phyloP scores from a whole-genome alignment of 1,140 invertebrate species.

The Polypedilum pembai region DNA sequence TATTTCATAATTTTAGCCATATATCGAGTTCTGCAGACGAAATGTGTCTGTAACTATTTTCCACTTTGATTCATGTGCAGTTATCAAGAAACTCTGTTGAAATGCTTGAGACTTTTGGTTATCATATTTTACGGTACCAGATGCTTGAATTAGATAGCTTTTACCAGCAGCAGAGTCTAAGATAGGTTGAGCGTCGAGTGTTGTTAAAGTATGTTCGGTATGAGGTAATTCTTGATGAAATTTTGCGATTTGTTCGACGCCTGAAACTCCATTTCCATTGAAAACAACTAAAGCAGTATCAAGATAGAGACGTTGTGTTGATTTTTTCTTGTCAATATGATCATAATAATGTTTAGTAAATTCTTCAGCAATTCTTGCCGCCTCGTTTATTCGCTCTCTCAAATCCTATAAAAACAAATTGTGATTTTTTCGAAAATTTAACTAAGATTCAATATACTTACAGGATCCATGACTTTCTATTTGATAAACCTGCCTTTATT shows the following conservation, averaged over 20 bases:
- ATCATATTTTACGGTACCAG: conserved; percentile 62
- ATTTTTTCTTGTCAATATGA: conserved; percentile 66
- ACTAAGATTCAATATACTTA: not conserved
- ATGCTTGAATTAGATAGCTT: conserved; percentile 66
- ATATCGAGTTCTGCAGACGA: conserved; percentile 56
- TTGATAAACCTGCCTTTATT: not conserved
- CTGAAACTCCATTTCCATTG: conserved; percentile 74
- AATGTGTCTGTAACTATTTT: conserved; percentile 81
- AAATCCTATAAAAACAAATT: not conserved
- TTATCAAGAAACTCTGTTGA: conserved; percentile 74
- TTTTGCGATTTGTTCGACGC: conserved; percentile 67
- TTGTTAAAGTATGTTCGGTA: conserved; percentile 59
- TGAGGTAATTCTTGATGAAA: conserved; percentile 66
- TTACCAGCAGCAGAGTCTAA: conserved; percentile 57
- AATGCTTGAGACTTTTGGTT: conserved; percentile 54
- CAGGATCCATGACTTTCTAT: not conserved
- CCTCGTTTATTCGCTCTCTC: not conserved
- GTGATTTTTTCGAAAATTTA: not conserved
- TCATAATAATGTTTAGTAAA: conserved; percentile 79
- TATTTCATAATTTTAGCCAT: conserved; percentile 5
- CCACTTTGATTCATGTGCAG: conserved; percentile 76
- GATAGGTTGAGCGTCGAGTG: conserved; percentile 72
- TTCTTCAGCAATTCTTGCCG: conserved; percentile 53
- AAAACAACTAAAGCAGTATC: conserved; percentile 71
- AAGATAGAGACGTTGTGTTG: conserved; percentile 67